Evolutionary conservation across 2,888 invertebrate genomes (phyloP).

Genomic region (Erynnis tages): DNA sequence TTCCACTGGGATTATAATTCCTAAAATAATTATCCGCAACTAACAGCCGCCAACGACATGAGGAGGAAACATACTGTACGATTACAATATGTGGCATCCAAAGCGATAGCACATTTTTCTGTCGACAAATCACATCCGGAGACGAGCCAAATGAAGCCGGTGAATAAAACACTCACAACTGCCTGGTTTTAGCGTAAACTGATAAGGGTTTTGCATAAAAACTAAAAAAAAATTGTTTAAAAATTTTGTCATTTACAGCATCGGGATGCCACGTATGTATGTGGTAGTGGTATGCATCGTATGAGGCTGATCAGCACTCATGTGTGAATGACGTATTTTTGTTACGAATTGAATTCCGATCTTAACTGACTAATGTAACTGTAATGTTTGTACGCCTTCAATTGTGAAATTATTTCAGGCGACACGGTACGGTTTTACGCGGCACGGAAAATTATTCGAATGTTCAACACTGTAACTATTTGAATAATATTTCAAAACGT

Average conservation of each 20-base stretch:
- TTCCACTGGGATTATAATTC: conserved; percentile 18
- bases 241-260: conserved; percentile 34
- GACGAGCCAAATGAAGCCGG: conserved; percentile 58
- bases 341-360: too few species aligned
- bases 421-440: too few species aligned
- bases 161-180: conserved; percentile 65
- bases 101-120: conserved; percentile 76
- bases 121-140: conserved; percentile 81
- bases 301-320: too few species aligned
- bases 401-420: too few species aligned
- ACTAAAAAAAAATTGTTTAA: too few species aligned
- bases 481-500: conserved; percentile 18
- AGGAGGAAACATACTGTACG: conserved; percentile 72
- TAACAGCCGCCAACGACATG: conserved; percentile 52
- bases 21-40: conserved; percentile 34
- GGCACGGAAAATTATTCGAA: conserved; percentile 1
- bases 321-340: too few species aligned
- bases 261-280: conserved; percentile 9
- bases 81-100: conserved; percentile 61
- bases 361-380: neutral
- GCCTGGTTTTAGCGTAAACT: conserved; percentile 51
- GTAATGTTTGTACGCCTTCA: too few species aligned
- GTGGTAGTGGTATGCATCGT: too few species aligned
- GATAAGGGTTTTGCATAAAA: conserved; percentile 55
- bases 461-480: conserved; percentile 14